Evolutionary conservation across 2,797 vertebrate species (phyloP).

Genomic region (Pangasius larnaudii): DNA sequence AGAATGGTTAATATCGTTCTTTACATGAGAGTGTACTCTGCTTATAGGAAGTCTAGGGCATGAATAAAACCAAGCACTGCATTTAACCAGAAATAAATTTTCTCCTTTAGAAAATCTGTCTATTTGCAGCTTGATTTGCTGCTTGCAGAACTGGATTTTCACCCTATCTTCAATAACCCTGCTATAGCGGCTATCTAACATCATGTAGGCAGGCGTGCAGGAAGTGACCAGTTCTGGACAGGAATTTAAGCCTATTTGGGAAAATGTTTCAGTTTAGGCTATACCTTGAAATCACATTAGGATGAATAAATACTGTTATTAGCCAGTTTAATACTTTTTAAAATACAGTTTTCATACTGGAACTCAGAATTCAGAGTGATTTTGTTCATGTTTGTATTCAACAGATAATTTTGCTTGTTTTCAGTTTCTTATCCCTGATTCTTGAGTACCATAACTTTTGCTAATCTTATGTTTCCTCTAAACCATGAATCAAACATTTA

Average conservation of each 20-base stretch:
- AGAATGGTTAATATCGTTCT: not conserved
- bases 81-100: not conserved
- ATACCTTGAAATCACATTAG: not conserved
- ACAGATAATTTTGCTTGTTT: not conserved
- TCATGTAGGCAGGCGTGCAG: not conserved
- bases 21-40: not conserved
- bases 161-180: not conserved
- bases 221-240: not conserved
- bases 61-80: not conserved
- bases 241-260: not conserved
- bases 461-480: not conserved
- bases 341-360: not conserved
- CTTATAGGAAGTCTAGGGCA: not conserved
- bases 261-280: not conserved
- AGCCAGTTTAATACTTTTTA: not conserved
- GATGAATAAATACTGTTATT: not conserved
- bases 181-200: not conserved
- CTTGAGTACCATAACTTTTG: not conserved
- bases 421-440: not conserved
- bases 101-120: not conserved
- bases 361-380: not conserved
- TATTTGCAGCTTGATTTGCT: not conserved
- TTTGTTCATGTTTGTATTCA: not conserved
- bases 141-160: conserved; percentile 4
- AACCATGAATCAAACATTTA: not conserved